These are phyloP conservation scores for Glyptemys insculpta DNA, from an alignment of 2,797 vertebrate species.

Conservation along the genomic window DNA sequence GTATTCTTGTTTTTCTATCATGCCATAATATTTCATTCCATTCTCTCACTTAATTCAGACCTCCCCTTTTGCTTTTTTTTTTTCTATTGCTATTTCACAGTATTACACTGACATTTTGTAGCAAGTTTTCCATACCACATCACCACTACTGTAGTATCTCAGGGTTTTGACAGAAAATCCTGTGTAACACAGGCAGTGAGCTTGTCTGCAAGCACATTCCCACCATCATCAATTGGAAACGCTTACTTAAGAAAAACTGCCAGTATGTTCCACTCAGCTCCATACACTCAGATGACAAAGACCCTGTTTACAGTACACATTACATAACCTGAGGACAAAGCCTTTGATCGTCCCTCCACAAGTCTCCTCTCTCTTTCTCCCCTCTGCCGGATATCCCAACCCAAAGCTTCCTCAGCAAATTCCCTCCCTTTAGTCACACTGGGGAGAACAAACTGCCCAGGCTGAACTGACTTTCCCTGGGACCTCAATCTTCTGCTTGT, in stretches of 20 bases:
- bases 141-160: constrained; percentile 40
- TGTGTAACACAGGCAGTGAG: constrained; percentile 46
- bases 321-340: background rate
- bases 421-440: background rate
- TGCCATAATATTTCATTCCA: background rate
- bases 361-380: background rate
- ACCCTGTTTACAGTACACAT: background rate
- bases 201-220: constrained; percentile 57
- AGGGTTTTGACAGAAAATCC: constrained; percentile 66
- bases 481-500: constrained; percentile 54
- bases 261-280: constrained; percentile 42
- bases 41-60: background rate
- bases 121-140: constrained; percentile 11
- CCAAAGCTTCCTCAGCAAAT: constrained; percentile 30
- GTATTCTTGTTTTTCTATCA: background rate
- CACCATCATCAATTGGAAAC: constrained; percentile 69
- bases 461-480: constrained; percentile 48
- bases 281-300: background rate
- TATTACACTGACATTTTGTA: constrained; percentile 38
- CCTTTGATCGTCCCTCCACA: background rate
- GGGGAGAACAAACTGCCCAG: constrained; percentile 29
- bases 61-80: constrained; percentile 6
- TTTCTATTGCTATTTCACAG: constrained; percentile 33
- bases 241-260: constrained; percentile 69
- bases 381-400: constrained; percentile 1